Evolutionary conservation across 35 echinoderm and acorn worm species (phyloP), one percentile per base, ranked within the genome.

Genomic region (Nesometra sesokonis): DNA sequence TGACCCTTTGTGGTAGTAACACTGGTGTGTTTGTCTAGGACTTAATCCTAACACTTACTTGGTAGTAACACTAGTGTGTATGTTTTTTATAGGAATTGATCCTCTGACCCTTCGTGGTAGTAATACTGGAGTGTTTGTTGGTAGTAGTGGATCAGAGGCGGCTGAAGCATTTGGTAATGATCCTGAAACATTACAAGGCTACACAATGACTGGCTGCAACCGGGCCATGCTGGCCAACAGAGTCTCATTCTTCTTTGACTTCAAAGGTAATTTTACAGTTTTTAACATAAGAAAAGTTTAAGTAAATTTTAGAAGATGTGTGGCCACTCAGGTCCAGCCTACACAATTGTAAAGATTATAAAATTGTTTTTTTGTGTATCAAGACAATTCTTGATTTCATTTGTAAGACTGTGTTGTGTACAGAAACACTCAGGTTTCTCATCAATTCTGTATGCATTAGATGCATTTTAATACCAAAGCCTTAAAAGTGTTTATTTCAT

Each of bases 11-110:
- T 76, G 94, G 94, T 38, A 91, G 90, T 11, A 92, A 93, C 19
- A 97, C 94, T 11, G 94, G 94, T 79, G 94, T 97, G 32, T 97
- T 93, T 85, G n/a, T 97, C n/a, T n/a, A n/a, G n/a, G n/a, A n/a
- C n/a, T n/a, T n/a, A n/a, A n/a, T n/a, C n/a, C n/a, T n/a, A n/a
- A n/a, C n/a, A n/a, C n/a, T n/a, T n/a, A n/a, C n/a, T n/a, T n/a
- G n/a, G n/a, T n/a, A 78, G 8, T 30, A 78, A 78, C 3, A 5
- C 31, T 78, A 78, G 4, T 30, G 8, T 78, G 3, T 78, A 13
- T 67, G 78, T 35, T 34, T 80, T 80, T 15, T 80, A 32, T 32
- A 95, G 93, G 93, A 36, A 78, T 97, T 84, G 81, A 92, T 79
- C 90, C 91, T 0, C 35, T 89, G 32, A 38, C 87, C 17, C 80